Percentiles rank a stretch among this genome's conserved stretches.
These are phyloP conservation scores for Rostratula benghalensis DNA, from an alignment of 2,113 vertebrate species.

Conservation along the genomic window DNA sequence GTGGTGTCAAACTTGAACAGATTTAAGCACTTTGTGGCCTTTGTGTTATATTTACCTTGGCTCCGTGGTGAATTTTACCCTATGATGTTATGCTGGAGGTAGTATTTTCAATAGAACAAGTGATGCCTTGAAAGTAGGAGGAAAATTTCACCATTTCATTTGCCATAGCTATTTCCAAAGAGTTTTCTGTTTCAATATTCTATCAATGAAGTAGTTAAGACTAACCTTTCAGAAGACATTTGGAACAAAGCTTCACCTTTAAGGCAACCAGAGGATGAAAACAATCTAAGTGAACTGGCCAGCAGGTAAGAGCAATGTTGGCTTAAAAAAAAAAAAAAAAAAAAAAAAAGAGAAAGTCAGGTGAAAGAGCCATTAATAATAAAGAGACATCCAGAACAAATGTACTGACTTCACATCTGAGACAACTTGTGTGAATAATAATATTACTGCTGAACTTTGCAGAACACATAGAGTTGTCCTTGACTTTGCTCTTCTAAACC, in stretches of 20 bases:
- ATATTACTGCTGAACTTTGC: slow-evolving; percentile 64
- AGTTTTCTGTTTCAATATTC: not conserved
- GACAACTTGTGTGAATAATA: slow-evolving; percentile 59
- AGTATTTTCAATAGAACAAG: not conserved
- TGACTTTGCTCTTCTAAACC: slow-evolving; percentile 38
- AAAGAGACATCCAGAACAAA: slow-evolving; percentile 56
- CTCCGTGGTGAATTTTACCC: not conserved
- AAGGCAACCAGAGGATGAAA: slow-evolving; percentile 22
- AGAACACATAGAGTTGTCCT: slow-evolving; percentile 42
- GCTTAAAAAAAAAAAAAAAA: slow-evolving; percentile 28
- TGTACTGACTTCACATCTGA: slow-evolving; percentile 52
- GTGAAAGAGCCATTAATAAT: slow-evolving; percentile 60
- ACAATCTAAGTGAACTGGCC: slow-evolving; percentile 17
- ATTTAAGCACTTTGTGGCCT: not conserved
- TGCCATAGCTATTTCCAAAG: not conserved
- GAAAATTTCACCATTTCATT: not conserved
- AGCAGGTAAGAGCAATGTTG: slow-evolving; percentile 32
- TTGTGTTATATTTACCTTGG: not conserved
- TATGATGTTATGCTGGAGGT: not conserved
- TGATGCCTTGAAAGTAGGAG: not conserved
- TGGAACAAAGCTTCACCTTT: slow-evolving; percentile 53
- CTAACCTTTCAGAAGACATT: slow-evolving; percentile 50
- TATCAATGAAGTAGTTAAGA: not conserved
- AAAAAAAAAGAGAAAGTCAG: slow-evolving; percentile 15
- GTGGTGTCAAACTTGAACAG: not conserved